Evolutionary conservation across 2,797 vertebrate species (phyloP), one percentile per base, ranked within the genome.

Genomic region (Protonibea diacanthus): DNA sequence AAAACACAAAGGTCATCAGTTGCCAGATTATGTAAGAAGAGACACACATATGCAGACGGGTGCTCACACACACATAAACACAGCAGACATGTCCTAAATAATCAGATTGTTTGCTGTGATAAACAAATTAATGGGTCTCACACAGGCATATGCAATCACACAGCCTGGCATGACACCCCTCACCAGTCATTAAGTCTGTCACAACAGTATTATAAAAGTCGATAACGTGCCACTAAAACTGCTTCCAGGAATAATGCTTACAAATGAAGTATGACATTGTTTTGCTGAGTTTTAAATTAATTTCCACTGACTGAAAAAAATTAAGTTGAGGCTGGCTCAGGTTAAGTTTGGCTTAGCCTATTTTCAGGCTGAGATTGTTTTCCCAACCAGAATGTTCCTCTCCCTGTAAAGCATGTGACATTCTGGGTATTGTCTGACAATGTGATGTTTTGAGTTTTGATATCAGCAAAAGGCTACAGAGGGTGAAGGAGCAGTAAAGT

Each of bases 361-460:
- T 80, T 87, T 85, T 80, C 58, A 74, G 53, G 33, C 58, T 18
- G 40, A 57, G 40, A 78, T 48, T 81, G 67, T 83, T 87, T 87
- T 78, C 27, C 53, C 8, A 56, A 68, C 44, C 56, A 47, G 52
- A 83, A 49, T 60, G 52, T 84, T 81, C 67, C 64, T 73, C 48
- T 75, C 53, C 63, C 76, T 59, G 77, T 18, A 75, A 72, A 64
- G 78, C 90, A 87, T 84, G 84, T 88, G 86, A 92, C 74, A 71
- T 48, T 81, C 71, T 80, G 60, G 45, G 47, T 71, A 74, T 72
- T 40, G 55, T 84, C 64, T 84, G 74, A 84, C 71, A 82, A 70
- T 80, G 84, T 81, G 82, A 87, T 82, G 80, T 87, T 91, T 85
- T 79, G 77, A 86, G 87, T 90, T 91, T 86, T 82, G 47, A 82